These are phyloP conservation scores for Solenopsis invicta DNA, from an alignment of 1,140 invertebrate genomes.

Conservation along the genomic window DNA sequence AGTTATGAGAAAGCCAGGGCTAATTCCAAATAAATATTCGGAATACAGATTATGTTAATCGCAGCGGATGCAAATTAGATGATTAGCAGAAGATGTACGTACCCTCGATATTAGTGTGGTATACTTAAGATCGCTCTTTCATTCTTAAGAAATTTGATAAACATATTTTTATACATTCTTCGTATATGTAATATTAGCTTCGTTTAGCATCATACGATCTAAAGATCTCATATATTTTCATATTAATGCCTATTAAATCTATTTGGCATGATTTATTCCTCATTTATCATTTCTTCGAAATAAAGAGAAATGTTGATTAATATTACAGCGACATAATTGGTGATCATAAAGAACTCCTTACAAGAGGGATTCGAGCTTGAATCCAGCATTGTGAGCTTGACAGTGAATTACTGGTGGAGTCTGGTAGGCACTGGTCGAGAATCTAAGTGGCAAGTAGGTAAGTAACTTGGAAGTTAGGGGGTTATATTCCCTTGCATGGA, in stretches of 20 bases:
- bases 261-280: not conserved
- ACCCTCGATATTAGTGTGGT: constrained; percentile 1
- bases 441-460: constrained; percentile 84
- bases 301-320: constrained; percentile 28
- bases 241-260: not conserved
- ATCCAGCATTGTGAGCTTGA: constrained; percentile 73
- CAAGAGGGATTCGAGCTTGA: constrained; percentile 55
- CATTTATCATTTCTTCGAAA: not conserved
- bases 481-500: constrained; percentile 66
- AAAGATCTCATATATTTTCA: constrained; percentile 5
- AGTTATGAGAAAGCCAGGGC: constrained; percentile 83
- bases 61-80: constrained; percentile 84
- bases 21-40: constrained; percentile 88
- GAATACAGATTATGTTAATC: constrained; percentile 87
- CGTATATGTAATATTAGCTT: not conserved
- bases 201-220: not conserved
- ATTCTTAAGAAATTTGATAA: constrained; percentile 13
- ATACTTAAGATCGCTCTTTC: not conserved
- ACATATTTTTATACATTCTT: not conserved
- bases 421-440: constrained; percentile 63
- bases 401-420: constrained; percentile 78
- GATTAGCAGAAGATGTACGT: constrained; percentile 68
- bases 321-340: constrained; percentile 16
- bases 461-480: constrained; percentile 83
- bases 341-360: constrained; percentile 39